Evolutionary conservation across 1,140 invertebrate species (phyloP).

Genomic region (Camponotus floridanus): DNA sequence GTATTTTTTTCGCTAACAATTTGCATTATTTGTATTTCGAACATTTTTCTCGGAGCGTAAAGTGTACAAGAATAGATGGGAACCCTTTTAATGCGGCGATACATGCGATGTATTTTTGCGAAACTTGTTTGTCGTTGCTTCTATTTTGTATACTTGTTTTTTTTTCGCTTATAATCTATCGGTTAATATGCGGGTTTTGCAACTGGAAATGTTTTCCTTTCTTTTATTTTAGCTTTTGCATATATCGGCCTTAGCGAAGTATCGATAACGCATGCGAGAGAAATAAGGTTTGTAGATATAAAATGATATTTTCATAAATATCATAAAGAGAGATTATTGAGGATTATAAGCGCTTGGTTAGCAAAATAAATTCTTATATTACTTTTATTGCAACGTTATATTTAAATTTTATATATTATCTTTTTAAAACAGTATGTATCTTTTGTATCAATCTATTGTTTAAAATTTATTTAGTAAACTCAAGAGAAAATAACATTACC

Average conservation of each 20-base stretch:
- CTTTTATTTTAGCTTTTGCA: background rate
- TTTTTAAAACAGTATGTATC: too few species aligned
- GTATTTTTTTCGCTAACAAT: background rate
- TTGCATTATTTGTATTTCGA: background rate
- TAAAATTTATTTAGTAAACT: background rate
- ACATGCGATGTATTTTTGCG: background rate
- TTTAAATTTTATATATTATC: background rate
- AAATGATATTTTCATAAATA: too few species aligned
- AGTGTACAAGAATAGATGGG: background rate
- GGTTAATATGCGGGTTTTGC: background rate
- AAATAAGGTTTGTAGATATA: background rate
- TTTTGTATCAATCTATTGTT: background rate
- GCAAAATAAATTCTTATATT: background rate
- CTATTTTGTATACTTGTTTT: background rate
- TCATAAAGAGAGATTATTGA: background rate
- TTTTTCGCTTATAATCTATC: conserved; percentile 10
- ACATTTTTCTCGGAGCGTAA: background rate
- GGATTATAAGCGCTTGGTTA: background rate
- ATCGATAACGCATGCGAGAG: conserved; percentile 6
- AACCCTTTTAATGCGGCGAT: background rate
- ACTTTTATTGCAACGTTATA: background rate
- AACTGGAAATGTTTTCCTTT: conserved; percentile 4
- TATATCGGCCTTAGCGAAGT: background rate
- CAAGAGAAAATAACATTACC: background rate
- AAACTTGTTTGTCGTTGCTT: conserved; percentile 34